phyloP scores from a whole-genome alignment of 2,797 vertebrate species.

The Rachycentron canadum region DNA sequence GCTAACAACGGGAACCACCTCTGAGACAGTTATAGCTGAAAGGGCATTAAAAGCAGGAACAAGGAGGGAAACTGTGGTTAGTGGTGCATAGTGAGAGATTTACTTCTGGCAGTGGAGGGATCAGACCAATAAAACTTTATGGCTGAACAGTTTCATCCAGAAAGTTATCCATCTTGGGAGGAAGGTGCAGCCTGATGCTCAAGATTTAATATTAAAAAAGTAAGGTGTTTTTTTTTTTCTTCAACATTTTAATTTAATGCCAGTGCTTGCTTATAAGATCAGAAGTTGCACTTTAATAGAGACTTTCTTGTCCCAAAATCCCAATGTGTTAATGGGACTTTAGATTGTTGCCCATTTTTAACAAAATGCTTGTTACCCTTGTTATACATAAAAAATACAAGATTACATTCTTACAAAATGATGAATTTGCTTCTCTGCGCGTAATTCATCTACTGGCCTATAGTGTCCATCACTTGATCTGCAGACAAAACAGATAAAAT shows the following conservation, averaged over 20 bases:
- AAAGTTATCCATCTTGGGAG: background rate
- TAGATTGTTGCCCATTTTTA: background rate
- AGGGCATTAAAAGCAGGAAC: background rate
- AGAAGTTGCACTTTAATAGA: constrained; percentile 4
- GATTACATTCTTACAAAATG: background rate
- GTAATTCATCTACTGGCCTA: too few relatives aligned
- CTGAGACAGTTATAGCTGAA: background rate
- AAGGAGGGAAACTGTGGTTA: background rate
- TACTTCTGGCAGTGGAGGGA: constrained; percentile 1
- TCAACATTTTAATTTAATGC: constrained; percentile 8
- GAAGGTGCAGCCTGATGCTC: background rate
- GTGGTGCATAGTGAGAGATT: background rate
- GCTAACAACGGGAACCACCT: background rate
- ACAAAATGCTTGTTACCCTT: background rate
- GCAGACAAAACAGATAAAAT: too few relatives aligned
- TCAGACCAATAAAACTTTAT: background rate
- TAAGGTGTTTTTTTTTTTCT: background rate
- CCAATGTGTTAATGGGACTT: constrained; percentile 5
- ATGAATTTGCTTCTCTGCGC: background rate
- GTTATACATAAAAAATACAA: too few relatives aligned
- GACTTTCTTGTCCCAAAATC: too few relatives aligned
- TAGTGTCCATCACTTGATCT: too few relatives aligned
- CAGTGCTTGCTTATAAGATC: constrained; percentile 8
- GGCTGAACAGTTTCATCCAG: constrained; percentile 6
- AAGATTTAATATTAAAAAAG: background rate